Percentiles rank a stretch among this genome's conserved stretches.
phyloP scores from a whole-genome alignment of 2,888 invertebrate species.

The Agelastica alni region DNA sequence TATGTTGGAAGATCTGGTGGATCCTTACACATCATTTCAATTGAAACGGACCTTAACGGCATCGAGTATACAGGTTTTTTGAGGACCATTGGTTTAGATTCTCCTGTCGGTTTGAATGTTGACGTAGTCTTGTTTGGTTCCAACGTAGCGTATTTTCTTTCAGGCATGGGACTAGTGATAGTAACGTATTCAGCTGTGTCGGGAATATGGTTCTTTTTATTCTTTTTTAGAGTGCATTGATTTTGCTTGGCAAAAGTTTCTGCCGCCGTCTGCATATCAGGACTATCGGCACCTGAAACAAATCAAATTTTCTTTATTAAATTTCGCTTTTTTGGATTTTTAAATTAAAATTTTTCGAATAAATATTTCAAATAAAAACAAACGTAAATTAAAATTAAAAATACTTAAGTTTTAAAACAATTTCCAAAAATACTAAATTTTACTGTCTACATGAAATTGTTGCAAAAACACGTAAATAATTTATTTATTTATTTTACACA shows the following conservation, averaged over 20 bases:
- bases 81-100: slow-evolving; percentile 81
- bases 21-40: slow-evolving; percentile 46
- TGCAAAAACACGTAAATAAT: no score
- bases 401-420: no score
- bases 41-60: slow-evolving; percentile 54
- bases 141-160: slow-evolving; percentile 49
- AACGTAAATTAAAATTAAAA: no score
- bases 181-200: slow-evolving; percentile 48
- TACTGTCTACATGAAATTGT: no score
- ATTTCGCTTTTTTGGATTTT: not conserved
- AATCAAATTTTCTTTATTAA: not conserved
- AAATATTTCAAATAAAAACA: no score
- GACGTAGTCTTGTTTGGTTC: slow-evolving; percentile 45
- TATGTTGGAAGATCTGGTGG: slow-evolving; percentile 46
- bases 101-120: slow-evolving; percentile 73
- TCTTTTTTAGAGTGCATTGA: slow-evolving; percentile 77
- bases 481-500: no score
- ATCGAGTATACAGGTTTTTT: slow-evolving; percentile 66
- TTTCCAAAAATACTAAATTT: no score
- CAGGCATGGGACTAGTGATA: slow-evolving; percentile 51
- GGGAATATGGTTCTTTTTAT: slow-evolving; percentile 57
- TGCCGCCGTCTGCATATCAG: slow-evolving; percentile 73
- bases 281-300: slow-evolving; percentile 52
- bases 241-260: slow-evolving; percentile 80
- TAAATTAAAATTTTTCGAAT: not conserved